Percentiles rank a stretch among this genome's conserved stretches.
phyloP scores from a whole-genome alignment of 1,140 invertebrate species.

The Leptestheria dahalacensis region DNA sequence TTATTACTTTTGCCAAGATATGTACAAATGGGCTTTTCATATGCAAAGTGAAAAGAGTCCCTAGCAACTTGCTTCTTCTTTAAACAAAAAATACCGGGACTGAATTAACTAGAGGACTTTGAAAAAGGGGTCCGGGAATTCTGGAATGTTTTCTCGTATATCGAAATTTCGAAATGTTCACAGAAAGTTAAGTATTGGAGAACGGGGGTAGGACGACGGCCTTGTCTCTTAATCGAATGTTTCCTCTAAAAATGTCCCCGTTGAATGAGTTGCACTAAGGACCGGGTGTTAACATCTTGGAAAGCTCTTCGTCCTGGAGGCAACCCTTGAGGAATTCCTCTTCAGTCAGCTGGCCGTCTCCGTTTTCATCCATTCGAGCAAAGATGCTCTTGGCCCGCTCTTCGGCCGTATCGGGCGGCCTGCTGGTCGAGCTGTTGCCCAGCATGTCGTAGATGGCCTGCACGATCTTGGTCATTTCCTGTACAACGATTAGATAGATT shows the following conservation, averaged over 20 bases:
- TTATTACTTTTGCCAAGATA: no score
- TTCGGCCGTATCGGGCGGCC: constrained; percentile 80
- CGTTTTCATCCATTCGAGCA: constrained; percentile 97
- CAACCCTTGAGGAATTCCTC: constrained; percentile 98
- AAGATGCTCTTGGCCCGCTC: constrained; percentile 97
- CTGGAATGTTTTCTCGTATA: background rate
- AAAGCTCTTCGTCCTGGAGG: constrained; percentile 91
- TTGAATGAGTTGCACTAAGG: constrained; percentile 16
- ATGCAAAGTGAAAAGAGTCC: no score
- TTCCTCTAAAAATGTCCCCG: no score
- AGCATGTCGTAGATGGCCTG: constrained; percentile 99
- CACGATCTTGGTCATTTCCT: constrained; percentile 83
- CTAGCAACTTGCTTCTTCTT: no score
- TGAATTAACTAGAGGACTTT: no score
- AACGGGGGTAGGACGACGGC: no score
- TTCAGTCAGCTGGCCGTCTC: constrained; percentile 92
- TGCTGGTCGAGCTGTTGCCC: constrained; percentile 82
- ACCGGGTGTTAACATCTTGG: constrained; percentile 81
- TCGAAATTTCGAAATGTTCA: background rate
- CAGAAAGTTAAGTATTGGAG: no score
- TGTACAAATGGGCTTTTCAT: background rate
- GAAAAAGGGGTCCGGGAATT: no score
- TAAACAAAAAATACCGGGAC: no score
- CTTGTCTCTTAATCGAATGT: no score
- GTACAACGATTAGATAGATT: background rate